These are phyloP conservation scores for Perdita meconis DNA, from an alignment of 2,888 invertebrate genomes.

Conservation along the genomic window DNA sequence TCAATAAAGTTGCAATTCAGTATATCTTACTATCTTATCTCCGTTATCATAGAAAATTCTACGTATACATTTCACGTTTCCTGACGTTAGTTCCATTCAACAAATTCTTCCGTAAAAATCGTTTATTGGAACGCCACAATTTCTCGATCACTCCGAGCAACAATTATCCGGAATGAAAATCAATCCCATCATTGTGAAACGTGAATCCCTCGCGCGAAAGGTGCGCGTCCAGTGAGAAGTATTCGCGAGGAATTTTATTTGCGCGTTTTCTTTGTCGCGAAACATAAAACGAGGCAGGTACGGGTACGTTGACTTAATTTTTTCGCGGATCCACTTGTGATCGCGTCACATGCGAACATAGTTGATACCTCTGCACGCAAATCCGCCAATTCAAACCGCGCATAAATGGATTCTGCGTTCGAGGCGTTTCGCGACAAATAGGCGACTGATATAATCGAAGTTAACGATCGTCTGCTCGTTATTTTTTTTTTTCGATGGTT, in stretches of 20 bases:
- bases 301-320: constrained; percentile 24
- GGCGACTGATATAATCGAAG: constrained; percentile 22
- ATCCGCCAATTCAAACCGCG: constrained; percentile 13
- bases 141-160: not conserved
- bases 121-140: not conserved
- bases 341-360: constrained; percentile 7
- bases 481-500: not conserved
- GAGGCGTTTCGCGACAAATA: constrained; percentile 39
- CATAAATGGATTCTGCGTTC: constrained; percentile 15
- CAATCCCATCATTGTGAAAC: not conserved
- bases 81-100: not conserved
- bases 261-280: not conserved
- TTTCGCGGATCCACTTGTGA: constrained; percentile 20
- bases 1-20: too few relatives aligned
- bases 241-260: constrained; percentile 1
- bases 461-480: not conserved
- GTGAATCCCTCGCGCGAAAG: not conserved
- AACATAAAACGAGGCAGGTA: constrained; percentile 24
- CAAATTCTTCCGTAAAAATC: not conserved
- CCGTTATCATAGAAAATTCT: not conserved
- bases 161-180: not conserved
- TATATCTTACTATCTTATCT: not conserved
- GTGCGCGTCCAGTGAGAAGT: constrained; percentile 7
- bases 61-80: not conserved
- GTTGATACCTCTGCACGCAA: constrained; percentile 25